A percentile compares a stretch with the other conserved stretches of the same genome.
phyloP scores from a whole-genome alignment of 2,797 vertebrate species.

The Poeciliopsis paucimaculata region DNA sequence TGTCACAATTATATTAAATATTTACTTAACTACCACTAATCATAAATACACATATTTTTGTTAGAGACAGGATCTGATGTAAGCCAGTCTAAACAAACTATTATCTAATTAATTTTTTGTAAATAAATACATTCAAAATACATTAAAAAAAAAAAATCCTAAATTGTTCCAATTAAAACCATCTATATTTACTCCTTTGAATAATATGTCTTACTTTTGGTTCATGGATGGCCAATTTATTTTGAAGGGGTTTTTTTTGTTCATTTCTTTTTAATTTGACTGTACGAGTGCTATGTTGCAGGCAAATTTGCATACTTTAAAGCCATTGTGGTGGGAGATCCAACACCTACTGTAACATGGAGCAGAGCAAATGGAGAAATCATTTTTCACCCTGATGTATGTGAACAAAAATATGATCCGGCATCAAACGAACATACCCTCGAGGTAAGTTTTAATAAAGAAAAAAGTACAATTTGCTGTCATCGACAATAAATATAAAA shows the following conservation, averaged over 20 bases:
- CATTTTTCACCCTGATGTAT: slow-evolving; percentile 78
- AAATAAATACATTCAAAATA: too few species aligned
- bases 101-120: not conserved
- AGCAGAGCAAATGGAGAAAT: slow-evolving; percentile 78
- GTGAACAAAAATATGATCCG: slow-evolving; percentile 72
- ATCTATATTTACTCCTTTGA: not conserved
- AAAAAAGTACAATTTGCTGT: not conserved
- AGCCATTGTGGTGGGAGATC: slow-evolving; percentile 84
- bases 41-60: not conserved
- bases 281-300: slow-evolving; percentile 44
- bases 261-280: not conserved
- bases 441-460: slow-evolving; percentile 77
- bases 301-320: slow-evolving; percentile 88
- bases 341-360: slow-evolving; percentile 85
- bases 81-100: not conserved
- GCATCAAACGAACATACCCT: slow-evolving; percentile 79
- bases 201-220: not conserved
- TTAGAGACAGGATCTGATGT: not conserved
- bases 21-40: not conserved
- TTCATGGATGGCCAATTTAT: not conserved
- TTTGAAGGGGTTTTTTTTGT: not conserved
- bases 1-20: not conserved
- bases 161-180: not conserved
- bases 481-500: not conserved
- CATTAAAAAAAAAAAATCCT: too few species aligned